Evolutionary conservation across 2,113 vertebrate genomes (phyloP).

Genomic region (Platysternon megacephalum): DNA sequence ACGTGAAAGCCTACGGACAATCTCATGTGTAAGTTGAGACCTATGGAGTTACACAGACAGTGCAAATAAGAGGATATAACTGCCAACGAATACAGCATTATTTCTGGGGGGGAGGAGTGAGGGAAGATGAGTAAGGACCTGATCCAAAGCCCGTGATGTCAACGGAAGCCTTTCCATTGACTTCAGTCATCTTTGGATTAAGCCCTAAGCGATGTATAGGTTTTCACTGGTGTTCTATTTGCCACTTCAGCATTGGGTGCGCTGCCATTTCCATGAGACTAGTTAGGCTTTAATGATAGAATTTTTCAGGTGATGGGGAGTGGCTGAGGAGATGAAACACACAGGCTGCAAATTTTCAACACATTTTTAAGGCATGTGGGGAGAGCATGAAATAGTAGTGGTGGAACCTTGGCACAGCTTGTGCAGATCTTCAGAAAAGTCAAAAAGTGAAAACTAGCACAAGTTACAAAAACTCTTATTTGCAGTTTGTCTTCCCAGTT

Average conservation of each 20-base stretch:
- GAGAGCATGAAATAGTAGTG: no score
- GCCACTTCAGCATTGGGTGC: background rate
- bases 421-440: slow-evolving; percentile 18
- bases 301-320: background rate
- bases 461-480: slow-evolving; percentile 40
- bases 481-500: slow-evolving; percentile 42
- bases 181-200: background rate
- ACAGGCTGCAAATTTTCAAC: background rate
- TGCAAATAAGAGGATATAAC: background rate
- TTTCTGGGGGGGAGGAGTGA: background rate
- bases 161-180: background rate
- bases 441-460: slow-evolving; percentile 34
- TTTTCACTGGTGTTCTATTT: background rate
- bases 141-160: background rate
- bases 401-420: background rate
- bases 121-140: background rate
- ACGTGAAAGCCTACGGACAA: background rate
- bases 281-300: background rate
- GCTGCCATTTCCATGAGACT: background rate
- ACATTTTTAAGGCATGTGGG: background rate
- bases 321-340: background rate
- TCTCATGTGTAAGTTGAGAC: background rate
- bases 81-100: background rate
- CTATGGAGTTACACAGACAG: background rate
- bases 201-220: background rate